phyloP scores from a whole-genome alignment of 2,888 invertebrate species.

The Conchocele bisecta region DNA sequence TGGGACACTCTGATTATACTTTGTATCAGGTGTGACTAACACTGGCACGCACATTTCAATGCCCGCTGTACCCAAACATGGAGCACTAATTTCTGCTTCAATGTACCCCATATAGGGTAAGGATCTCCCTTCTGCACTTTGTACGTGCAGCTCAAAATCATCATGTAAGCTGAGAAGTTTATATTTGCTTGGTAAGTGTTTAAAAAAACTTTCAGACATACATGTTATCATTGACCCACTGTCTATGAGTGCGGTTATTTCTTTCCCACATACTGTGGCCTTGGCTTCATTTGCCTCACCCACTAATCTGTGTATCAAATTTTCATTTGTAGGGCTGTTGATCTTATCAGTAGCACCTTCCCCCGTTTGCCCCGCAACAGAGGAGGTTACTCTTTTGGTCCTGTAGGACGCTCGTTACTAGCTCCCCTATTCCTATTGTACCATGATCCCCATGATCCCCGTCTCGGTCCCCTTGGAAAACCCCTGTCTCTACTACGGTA shows the following conservation, averaged over 20 bases:
- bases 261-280: no score
- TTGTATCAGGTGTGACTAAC: constrained; percentile 9
- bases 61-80: not conserved
- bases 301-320: no score
- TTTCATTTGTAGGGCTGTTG: not conserved
- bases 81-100: not conserved
- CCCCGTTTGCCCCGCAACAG: constrained; percentile 9
- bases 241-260: no score
- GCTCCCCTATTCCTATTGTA: not conserved
- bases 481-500: not conserved
- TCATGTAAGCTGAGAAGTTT: not conserved
- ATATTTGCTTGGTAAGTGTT: not conserved
- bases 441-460: not conserved
- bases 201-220: not conserved
- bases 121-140: not conserved
- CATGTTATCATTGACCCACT: constrained; percentile 4
- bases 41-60: not conserved
- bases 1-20: not conserved
- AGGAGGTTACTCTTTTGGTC: constrained; percentile 5
- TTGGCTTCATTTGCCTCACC: no score
- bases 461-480: not conserved
- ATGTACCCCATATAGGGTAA: not conserved
- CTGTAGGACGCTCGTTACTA: not conserved
- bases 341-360: not conserved
- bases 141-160: not conserved